Conservation (phyloP, 2,888 invertebrate genomes). For the Nasonia oneida region DNA sequence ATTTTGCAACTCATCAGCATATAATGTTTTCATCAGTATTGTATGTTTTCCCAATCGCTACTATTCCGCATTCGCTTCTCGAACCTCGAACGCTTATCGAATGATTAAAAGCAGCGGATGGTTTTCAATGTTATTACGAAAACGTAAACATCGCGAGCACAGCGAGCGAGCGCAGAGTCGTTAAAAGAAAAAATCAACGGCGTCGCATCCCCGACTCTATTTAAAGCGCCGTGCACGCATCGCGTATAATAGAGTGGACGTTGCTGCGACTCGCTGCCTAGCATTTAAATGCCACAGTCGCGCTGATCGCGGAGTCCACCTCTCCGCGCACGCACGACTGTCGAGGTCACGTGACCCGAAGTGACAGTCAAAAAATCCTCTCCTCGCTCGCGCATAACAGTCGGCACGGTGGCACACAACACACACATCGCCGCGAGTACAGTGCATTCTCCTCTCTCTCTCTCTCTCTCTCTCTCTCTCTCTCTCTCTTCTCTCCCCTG, state of each 20-base stretch:
- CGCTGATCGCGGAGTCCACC: background rate
- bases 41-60: background rate
- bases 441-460: no score
- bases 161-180: background rate
- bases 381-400: background rate
- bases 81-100: background rate
- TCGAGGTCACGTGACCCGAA: constrained; percentile 6
- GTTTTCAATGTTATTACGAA: background rate
- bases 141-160: background rate
- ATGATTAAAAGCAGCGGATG: background rate
- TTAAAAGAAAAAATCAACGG: background rate
- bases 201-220: constrained; percentile 1
- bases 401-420: background rate
- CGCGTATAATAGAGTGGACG: background rate
- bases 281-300: background rate
- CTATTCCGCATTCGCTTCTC: no score
- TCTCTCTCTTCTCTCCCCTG: background rate
- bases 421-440: no score
- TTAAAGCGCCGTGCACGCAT: constrained; percentile 8
- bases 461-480: background rate
- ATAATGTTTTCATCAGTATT: background rate
- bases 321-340: background rate
- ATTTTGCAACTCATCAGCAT: background rate
- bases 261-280: background rate
- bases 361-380: constrained; percentile 13